Base-by-base conservation (phyloP, 2,797 vertebrate genomes). In the Micropoecilia bifurca region DNA sequence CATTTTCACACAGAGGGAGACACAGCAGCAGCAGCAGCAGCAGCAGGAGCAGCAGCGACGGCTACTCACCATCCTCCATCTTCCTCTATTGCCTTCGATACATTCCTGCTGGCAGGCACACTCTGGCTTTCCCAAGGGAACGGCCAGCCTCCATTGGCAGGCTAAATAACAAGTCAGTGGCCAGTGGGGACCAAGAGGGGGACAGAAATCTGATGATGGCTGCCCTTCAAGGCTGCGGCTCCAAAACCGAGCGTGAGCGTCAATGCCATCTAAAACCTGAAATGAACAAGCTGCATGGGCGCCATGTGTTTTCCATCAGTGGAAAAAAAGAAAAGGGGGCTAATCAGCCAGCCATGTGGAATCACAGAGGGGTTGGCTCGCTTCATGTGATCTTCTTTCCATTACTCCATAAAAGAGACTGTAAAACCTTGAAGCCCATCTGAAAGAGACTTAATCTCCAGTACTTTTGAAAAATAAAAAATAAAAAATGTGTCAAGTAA, bases 1-100 rank as follows among this genome's bases (percentile, higher is more conserved):
- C 90, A 93, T 94, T 94, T 96, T 94, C 94, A 93, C 94, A 95
- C 93, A 92, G 92, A 92, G 91, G 89, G 86, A 88, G 88, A 93
- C 84, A 79, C 87, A 91, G 91, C 90, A 87, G 88, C 79, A 39
- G 71, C 87, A 91, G 91, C 90, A 87, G 88, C 79, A 39, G 71
- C 30, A 0, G 48, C 48, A 1, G 48, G 18, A 8, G 81, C 86
- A 88, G 91, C 88, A 79, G 86, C 69, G 81, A 92, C 81, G 89
- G 92, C 88, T 83, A 85, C 89, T 92, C 93, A 90, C 89, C 92
- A 89, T 93, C 92, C 92, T 94, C 93, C 93, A 94, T 94, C 93
- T 94, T 94, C 88, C 88, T 93, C 91, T 78, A 79, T 87, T 93
- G 89, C 91, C 85, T 91, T 84, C 85, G 74, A 91, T 92, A 91